phyloP scores from a whole-genome alignment of 2,113 vertebrate genomes.

The Burhinus bistriatus region DNA sequence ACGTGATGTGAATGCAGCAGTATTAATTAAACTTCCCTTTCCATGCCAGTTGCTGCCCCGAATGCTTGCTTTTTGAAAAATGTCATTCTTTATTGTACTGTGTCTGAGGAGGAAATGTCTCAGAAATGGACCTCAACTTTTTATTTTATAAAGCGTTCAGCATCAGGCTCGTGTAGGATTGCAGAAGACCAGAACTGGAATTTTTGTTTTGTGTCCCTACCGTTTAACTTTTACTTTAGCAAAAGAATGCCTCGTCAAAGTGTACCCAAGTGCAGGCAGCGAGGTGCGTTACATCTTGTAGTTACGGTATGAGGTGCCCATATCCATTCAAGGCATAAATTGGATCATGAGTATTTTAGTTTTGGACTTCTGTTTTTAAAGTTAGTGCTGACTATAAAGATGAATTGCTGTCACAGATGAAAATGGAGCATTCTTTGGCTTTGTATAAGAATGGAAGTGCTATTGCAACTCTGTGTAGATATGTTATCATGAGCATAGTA shows the following conservation, averaged over 20 bases:
- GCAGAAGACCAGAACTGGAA: background rate
- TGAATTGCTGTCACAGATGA: background rate
- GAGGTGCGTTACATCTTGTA: background rate
- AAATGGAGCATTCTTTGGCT: background rate
- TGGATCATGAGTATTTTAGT: background rate
- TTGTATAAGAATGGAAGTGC: background rate
- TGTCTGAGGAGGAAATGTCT: background rate
- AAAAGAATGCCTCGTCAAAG: background rate
- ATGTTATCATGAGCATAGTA: background rate
- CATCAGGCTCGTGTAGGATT: background rate
- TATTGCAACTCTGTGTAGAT: background rate
- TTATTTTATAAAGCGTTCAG: background rate
- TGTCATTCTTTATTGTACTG: background rate
- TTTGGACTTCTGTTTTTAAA: background rate
- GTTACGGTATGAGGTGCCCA: background rate
- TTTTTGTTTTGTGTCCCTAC: background rate
- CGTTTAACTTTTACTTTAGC: background rate
- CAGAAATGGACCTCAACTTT: background rate
- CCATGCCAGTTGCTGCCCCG: background rate
- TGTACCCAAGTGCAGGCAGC: background rate
- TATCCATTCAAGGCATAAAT: background rate
- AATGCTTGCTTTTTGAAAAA: background rate
- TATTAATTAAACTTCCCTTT: background rate
- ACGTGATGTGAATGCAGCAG: background rate
- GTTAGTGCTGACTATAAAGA: background rate